Evolutionary conservation across 2,888 invertebrate species (phyloP).

Genomic region (Aphodius granarius): DNA sequence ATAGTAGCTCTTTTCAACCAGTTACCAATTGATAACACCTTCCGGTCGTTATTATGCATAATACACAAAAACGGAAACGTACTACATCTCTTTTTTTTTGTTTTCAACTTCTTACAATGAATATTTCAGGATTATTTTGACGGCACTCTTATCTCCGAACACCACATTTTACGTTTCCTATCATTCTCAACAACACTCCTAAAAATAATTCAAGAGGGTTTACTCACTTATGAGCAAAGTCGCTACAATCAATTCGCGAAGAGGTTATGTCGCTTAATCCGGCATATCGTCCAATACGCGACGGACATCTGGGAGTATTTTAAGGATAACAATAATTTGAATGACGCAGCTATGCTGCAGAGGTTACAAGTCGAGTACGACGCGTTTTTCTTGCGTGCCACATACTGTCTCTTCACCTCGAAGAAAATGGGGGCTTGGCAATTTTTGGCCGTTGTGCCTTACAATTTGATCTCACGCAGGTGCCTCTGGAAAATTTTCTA

Average conservation of each 20-base stretch:
- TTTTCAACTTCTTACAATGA: background rate
- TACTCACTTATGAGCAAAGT: constrained; percentile 66
- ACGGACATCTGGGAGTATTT: constrained; percentile 68
- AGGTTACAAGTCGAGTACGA: constrained; percentile 74
- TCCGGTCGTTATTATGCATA: constrained; percentile 58
- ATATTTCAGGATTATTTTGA: constrained; percentile 55
- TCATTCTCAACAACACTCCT: constrained; percentile 71
- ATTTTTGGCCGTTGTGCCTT: constrained; percentile 77
- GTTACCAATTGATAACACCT: constrained; percentile 70
- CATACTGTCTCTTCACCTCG: constrained; percentile 69
- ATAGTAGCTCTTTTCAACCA: constrained; percentile 76
- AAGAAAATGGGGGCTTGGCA: constrained; percentile 79
- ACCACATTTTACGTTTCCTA: constrained; percentile 66
- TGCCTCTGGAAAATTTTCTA: constrained; percentile 70
- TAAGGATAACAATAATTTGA: constrained; percentile 44
- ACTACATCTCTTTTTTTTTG: constrained; percentile 18
- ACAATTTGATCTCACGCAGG: constrained; percentile 59
- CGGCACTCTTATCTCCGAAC: constrained; percentile 58
- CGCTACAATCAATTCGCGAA: constrained; percentile 72
- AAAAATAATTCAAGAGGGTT: constrained; percentile 64
- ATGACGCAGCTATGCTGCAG: constrained; percentile 56
- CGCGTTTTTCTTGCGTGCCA: constrained; percentile 69
- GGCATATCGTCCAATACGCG: constrained; percentile 72
- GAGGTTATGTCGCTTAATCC: constrained; percentile 65
- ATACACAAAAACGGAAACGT: constrained; percentile 48